phyloP scores from a whole-genome alignment of 2,888 invertebrate species.

The Pelosia muscerda region DNA sequence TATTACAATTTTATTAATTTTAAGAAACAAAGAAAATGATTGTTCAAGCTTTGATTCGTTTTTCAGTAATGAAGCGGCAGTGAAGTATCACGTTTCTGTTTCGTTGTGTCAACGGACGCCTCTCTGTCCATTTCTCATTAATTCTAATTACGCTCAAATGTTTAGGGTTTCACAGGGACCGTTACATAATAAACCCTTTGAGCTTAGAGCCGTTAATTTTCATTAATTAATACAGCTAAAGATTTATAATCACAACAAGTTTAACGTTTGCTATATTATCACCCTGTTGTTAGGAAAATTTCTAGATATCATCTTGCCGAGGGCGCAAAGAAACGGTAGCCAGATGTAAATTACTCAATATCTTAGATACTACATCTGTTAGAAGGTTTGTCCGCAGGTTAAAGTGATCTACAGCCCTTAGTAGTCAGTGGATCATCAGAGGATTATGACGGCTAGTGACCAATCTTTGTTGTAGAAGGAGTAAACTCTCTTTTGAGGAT shows the following conservation, averaged over 20 bases:
- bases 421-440: too few relatives aligned
- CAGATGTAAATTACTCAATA: not conserved
- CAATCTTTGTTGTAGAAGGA: not conserved
- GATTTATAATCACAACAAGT: constrained; percentile 39
- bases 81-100: constrained; percentile 71
- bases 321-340: too few relatives aligned
- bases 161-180: constrained; percentile 66
- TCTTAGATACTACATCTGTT: not conserved
- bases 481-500: not conserved
- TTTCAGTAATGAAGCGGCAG: constrained; percentile 51
- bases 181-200: constrained; percentile 60
- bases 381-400: not conserved
- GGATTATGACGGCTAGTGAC: not conserved
- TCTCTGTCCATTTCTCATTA: constrained; percentile 76
- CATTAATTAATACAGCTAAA: constrained; percentile 52
- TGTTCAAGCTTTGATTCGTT: constrained; percentile 30
- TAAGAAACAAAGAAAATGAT: too few relatives aligned
- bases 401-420: too few relatives aligned
- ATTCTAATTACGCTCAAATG: constrained; percentile 75
- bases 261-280: constrained; percentile 24
- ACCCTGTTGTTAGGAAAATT: not conserved
- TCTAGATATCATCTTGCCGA: not conserved
- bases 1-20: too few relatives aligned
- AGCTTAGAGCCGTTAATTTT: constrained; percentile 57
- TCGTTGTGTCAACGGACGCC: constrained; percentile 71